Base-by-base conservation (phyloP, 2,113 vertebrate species). In the Pelodiscus sinensis region DNA sequence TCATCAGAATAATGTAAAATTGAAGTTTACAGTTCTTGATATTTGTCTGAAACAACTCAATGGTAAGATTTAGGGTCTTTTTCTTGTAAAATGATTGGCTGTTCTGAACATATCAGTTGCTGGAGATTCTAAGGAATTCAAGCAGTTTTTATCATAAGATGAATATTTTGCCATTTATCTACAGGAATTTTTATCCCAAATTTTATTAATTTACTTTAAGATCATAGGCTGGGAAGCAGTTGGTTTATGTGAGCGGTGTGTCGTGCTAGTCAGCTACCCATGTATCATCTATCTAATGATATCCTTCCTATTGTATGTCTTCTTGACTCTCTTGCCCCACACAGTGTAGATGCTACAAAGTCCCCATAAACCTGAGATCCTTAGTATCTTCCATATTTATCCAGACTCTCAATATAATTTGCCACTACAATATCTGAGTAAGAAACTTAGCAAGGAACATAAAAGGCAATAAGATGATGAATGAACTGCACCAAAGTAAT, bases 201-300 rank as follows among this genome's bases (percentile, higher is more conserved):
- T 77, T 56, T 86, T 94, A 54, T 90, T 88, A 44, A 85, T 65
- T 68, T 92, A 35, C 92, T 94, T 90, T 85, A 81, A 87, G 90
- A 81, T 93, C 0, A 0, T 81, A 94, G 92, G 56, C 90, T 92
- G 27, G 54, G 84, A 92, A 82, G 81, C 68, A 88, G 8, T 29
- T 89, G 92, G 90, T 93, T 81, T 65, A 62, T 81, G 51, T 79
- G 89, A 87, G 44, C 38, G 4, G 78, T 80, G 44, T 38, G 77
- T 56, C 0, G 0, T 77, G 77, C 71, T 80, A 60, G 57, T 56
- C 44, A 44, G 44, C 44, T 91, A 82, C 87, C 77, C 80, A 68
- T 92, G 52, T 86, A 58, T 91, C 65, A n/a, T 92, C 71, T 73
- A 78, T 68, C 29, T 68, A 68, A 4, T 16, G 27, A 44, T 44